A percentile compares a stretch with the other conserved stretches of the same genome.
Evolutionary conservation across 2,888 invertebrate species (phyloP).

Genomic region (Caenorhabditis sp.): DNA sequence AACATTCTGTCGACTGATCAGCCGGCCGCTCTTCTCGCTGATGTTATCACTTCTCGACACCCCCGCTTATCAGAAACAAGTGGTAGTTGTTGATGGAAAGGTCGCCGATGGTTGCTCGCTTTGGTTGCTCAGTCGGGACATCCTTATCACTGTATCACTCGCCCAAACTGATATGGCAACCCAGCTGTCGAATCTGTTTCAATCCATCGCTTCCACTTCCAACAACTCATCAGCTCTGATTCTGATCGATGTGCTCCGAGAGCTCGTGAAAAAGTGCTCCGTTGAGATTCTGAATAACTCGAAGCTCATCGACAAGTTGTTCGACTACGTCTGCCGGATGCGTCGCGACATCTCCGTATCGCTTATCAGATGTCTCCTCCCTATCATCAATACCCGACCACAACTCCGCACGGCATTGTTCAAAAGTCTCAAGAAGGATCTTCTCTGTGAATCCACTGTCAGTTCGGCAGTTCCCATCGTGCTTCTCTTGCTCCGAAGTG

Average conservation of each 20-base stretch:
- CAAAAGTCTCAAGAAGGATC: conserved; percentile 68
- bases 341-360: conserved; percentile 72
- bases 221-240: conserved; percentile 67
- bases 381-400: conserved; percentile 73
- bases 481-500: conserved; percentile 62
- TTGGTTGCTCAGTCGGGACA: conserved; percentile 59
- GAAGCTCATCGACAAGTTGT: conserved; percentile 66
- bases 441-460: conserved; percentile 60
- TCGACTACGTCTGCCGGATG: conserved; percentile 70
- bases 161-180: conserved; percentile 42
- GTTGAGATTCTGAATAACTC: conserved; percentile 72
- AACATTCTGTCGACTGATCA: conserved; percentile 21
- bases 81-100: conserved; percentile 62
- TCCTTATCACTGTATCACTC: conserved; percentile 37
- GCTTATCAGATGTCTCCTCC: conserved; percentile 74
- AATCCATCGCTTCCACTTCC: conserved; percentile 63
- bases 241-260: conserved; percentile 72
- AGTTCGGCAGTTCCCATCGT: conserved; percentile 67
- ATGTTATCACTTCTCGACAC: conserved; percentile 56
- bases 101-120: conserved; percentile 66
- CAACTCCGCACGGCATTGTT: conserved; percentile 70
- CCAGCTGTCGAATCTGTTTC: conserved; percentile 62
- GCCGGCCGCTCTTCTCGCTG: conserved; percentile 45
- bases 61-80: conserved; percentile 56
- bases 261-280: conserved; percentile 66